A percentile compares a stretch with the other conserved stretches of the same genome.
phyloP scores from a whole-genome alignment of 2,888 invertebrate species.

The Yponomeuta cagnagella region DNA sequence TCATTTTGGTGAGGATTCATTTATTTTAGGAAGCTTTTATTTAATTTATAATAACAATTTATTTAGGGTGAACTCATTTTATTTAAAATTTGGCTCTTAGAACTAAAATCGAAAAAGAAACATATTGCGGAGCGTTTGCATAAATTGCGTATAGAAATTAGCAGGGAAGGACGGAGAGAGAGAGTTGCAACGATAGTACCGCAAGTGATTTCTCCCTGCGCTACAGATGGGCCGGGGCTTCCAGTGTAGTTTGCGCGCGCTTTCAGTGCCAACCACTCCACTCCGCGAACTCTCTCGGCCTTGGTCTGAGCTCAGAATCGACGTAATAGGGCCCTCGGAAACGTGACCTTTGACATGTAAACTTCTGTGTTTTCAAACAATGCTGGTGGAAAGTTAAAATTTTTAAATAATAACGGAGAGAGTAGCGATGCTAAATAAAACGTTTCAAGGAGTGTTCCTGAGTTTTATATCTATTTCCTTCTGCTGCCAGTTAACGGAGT shows the following conservation, averaged over 20 bases:
- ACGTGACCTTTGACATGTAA: constrained; percentile 9
- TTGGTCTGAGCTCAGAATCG: neutral
- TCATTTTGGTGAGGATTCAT: no score
- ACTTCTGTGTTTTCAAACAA: constrained; percentile 5
- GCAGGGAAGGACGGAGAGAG: neutral
- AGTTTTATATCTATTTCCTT: constrained; percentile 69
- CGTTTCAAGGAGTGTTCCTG: constrained; percentile 64
- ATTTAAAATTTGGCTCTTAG: no score
- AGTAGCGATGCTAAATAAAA: constrained; percentile 49
- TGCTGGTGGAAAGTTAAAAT: neutral
- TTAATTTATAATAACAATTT: no score
- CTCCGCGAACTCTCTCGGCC: constrained; percentile 2
- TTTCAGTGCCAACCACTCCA: constrained; percentile 7
- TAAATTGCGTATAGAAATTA: no score
- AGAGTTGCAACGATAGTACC: neutral
- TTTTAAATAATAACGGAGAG: neutral
- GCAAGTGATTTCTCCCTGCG: neutral
- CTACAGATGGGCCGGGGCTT: neutral
- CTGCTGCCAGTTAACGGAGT: constrained; percentile 68
- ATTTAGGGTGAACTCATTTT: no score
- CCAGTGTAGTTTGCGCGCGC: constrained; percentile 11
- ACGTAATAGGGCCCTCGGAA: constrained; percentile 5
- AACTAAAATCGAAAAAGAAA: no score
- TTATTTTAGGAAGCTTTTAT: no score
- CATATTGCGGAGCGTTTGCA: no score